Conservation (phyloP, 2,113 vertebrate genomes). For the Albula glossodonta region DNA sequence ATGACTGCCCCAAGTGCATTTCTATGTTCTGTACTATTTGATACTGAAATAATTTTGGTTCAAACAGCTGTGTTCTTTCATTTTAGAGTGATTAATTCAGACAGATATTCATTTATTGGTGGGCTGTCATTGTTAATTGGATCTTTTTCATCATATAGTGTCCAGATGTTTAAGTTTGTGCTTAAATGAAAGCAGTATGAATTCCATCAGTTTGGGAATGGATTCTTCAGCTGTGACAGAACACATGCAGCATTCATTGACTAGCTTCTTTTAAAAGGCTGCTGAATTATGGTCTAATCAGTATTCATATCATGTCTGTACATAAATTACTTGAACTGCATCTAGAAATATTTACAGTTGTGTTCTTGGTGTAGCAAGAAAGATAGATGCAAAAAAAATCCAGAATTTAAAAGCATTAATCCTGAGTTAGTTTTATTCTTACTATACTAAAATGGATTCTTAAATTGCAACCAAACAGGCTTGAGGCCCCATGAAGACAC, state of each 20-base stretch:
- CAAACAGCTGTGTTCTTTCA: not conserved
- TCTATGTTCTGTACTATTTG: conserved; percentile 14
- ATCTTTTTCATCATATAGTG: not conserved
- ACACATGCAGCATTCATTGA: not conserved
- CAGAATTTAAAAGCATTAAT: conserved; percentile 21
- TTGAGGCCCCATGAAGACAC: not conserved
- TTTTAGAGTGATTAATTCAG: not conserved
- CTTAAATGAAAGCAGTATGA: conserved; percentile 5
- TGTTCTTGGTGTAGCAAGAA: conserved; percentile 34
- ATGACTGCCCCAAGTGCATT: conserved; percentile 26
- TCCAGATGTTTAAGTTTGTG: not conserved
- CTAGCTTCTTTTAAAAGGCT: conserved; percentile 1
- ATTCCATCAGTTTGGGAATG: conserved; percentile 7
- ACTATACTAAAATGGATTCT: not conserved
- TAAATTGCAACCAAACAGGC: conserved; percentile 8
- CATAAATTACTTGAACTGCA: conserved; percentile 11
- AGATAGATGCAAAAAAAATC: conserved; percentile 21
- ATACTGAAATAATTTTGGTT: conserved; percentile 16
- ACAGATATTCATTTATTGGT: conserved; percentile 20
- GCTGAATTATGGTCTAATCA: not conserved
- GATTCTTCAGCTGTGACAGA: not conserved
- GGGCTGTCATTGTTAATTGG: not conserved
- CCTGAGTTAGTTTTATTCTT: conserved; percentile 6
- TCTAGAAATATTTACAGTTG: conserved; percentile 19
- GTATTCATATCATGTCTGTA: conserved; percentile 8